A percentile compares a stretch with the other conserved stretches of the same genome.
These are phyloP conservation scores for Drosophila maculinotata DNA, from an alignment of 2,888 invertebrate species.

Conservation along the genomic window DNA sequence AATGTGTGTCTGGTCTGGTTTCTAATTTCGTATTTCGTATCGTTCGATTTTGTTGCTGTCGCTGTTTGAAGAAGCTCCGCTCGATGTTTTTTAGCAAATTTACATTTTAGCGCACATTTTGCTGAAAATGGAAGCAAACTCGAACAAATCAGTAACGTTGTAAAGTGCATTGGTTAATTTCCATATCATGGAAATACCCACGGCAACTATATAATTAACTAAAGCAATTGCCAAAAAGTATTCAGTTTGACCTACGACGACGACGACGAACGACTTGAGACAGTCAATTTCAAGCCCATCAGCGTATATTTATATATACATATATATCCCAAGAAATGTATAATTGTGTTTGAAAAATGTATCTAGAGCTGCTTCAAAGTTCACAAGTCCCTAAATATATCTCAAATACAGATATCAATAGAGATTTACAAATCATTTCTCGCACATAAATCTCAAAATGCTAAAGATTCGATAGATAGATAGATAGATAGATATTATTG, in stretches of 20 bases:
- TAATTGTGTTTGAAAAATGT: too few species aligned
- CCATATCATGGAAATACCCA: constrained; percentile 41
- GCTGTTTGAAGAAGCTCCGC: constrained; percentile 32
- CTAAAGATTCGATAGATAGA: too few species aligned
- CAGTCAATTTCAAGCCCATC: neutral
- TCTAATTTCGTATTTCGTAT: constrained; percentile 57
- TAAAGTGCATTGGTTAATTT: constrained; percentile 57
- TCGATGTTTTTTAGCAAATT: constrained; percentile 38
- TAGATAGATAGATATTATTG: too few species aligned
- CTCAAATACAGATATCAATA: too few species aligned
- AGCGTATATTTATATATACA: neutral
- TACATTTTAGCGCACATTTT: constrained; percentile 60
- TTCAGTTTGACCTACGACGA: constrained; percentile 24
- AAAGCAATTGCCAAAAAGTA: constrained; percentile 36
- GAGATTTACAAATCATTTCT: too few species aligned
- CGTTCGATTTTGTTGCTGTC: constrained; percentile 32
- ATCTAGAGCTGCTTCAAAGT: too few species aligned
- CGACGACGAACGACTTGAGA: constrained; percentile 1
- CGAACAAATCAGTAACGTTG: constrained; percentile 29
- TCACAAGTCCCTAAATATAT: too few species aligned
- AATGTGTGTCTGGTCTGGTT: constrained; percentile 2
- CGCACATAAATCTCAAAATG: too few species aligned
- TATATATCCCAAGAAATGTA: too few species aligned
- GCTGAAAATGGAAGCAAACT: constrained; percentile 39
- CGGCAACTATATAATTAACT: constrained; percentile 21